Evolutionary conservation across 2,797 vertebrate genomes (phyloP), one percentile per base, ranked within the genome.

Genomic region (Anolis apletophallus): DNA sequence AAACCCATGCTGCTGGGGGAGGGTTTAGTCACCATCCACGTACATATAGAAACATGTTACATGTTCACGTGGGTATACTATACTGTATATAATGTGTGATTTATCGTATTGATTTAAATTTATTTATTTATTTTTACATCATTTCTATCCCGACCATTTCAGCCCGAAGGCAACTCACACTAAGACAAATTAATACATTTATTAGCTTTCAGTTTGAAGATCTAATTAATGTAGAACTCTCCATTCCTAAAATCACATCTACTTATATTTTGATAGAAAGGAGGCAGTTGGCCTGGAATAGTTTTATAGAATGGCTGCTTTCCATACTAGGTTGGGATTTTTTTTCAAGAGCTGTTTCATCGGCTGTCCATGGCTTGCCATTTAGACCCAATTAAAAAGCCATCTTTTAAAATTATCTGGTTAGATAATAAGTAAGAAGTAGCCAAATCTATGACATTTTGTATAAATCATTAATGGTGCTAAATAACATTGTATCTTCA

Each of bases 381-480:
- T 78, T 77, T 71, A 52, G 32, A 71, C 11, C 80, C 80, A 83
- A 78, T 87, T 87, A 87, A 61, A 54, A 54, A 87, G 13, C 50
- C 55, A 83, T 83, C 72, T 29, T 83, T 87, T 82, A n/a, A 72
- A 12, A 40, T 76, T 71, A 72, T 52, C 74, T 83, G 36, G 61
- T 83, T 72, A 72, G 81, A 75, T 80, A 59, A 74, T 68, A 74
- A 59, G 68, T 40, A 36, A 5, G 23, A 80, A 85, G 74, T 23
- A 88, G 40, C 52, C 73, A 59, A 50, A 80, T 83, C 57, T 83
- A 72, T 84, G 80, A 83, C 67, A 32, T 69, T 85, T 79, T n/a
- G 54, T 55, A 68, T 72, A 87, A 77, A 46, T 59, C 73, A 64
- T 78, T 72, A 82, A 69, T 73, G 34, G 55, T 81, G 72, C 61